phyloP scores from a whole-genome alignment of 64 coral and sea anemone genomes.

The Porites lutea region DNA sequence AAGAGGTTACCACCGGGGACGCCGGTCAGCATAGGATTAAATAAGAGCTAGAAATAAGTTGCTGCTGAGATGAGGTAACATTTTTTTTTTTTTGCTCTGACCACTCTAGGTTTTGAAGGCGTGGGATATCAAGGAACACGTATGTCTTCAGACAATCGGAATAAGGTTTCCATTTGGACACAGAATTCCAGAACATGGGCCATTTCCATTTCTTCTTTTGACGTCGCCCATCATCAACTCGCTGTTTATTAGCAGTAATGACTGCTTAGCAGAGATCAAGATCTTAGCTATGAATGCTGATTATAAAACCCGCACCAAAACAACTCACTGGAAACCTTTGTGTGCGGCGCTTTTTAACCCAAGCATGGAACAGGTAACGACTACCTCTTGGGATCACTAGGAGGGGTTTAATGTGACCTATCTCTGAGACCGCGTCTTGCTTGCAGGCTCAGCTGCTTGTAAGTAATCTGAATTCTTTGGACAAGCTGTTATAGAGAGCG shows the following conservation, averaged over 20 bases:
- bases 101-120: slow-evolving; percentile 77
- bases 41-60: too few species aligned
- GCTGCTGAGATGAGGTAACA: too few species aligned
- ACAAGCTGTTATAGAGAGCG: too few species aligned
- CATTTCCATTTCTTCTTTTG: slow-evolving; percentile 89
- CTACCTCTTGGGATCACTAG: background rate
- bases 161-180: slow-evolving; percentile 90
- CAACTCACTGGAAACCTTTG: slow-evolving; percentile 81
- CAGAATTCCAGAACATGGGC: slow-evolving; percentile 89
- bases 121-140: slow-evolving; percentile 93
- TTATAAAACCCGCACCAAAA: slow-evolving; percentile 57
- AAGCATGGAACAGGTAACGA: slow-evolving; percentile 78
- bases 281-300: slow-evolving; percentile 58
- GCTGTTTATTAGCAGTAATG: slow-evolving; percentile 87
- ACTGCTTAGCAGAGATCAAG: slow-evolving; percentile 91
- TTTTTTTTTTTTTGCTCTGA: background rate
- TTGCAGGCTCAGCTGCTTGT: too few species aligned
- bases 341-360: slow-evolving; percentile 82
- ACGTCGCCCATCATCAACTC: slow-evolving; percentile 74
- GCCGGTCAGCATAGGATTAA: too few species aligned
- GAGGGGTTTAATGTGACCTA: too few species aligned
- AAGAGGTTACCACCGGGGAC: too few species aligned
- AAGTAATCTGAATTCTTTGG: too few species aligned
- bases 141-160: slow-evolving; percentile 81
- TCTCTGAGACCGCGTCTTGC: too few species aligned